Evolutionary conservation across 1,140 invertebrate genomes (phyloP).

Genomic region (Tenebrio molitor): DNA sequence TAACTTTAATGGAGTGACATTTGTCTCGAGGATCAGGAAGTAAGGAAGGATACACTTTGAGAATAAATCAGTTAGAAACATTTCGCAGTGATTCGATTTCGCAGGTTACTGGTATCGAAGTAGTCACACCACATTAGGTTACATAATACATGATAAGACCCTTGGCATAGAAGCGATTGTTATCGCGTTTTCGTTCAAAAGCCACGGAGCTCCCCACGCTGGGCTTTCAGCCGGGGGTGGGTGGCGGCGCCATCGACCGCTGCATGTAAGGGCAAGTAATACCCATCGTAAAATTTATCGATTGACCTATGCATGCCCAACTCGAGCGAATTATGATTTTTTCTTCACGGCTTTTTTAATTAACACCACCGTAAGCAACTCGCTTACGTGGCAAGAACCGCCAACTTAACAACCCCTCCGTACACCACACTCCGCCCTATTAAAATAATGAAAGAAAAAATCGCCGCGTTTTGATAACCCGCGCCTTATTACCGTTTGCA

Average conservation of each 20-base stretch:
- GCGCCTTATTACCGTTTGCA: constrained; percentile 35
- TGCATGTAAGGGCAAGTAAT: constrained; percentile 59
- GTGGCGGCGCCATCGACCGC: constrained; percentile 54
- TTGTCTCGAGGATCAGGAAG: constrained; percentile 8
- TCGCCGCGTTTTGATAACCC: constrained; percentile 26
- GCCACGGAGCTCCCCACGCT: constrained; percentile 44
- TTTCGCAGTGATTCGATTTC: constrained; percentile 41
- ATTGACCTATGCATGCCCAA: constrained; percentile 56
- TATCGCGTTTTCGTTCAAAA: constrained; percentile 57
- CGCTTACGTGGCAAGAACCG: constrained; percentile 24
- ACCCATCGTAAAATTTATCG: constrained; percentile 58
- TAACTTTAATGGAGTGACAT: too few relatives aligned
- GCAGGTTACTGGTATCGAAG: constrained; percentile 54
- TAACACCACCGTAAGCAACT: constrained; percentile 3
- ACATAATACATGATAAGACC: constrained; percentile 59
- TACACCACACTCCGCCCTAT: constrained; percentile 17
- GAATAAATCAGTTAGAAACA: constrained; percentile 45
- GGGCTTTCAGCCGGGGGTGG: constrained; percentile 6
- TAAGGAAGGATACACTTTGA: constrained; percentile 24
- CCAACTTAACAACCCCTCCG: background rate
- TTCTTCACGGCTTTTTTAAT: constrained; percentile 40
- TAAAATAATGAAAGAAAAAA: constrained; percentile 39
- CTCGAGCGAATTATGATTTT: constrained; percentile 52
- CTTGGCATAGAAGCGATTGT: constrained; percentile 56
- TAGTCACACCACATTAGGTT: constrained; percentile 57